Evolutionary conservation across 2,797 vertebrate species (phyloP).

Genomic region (Gallinago stenura): DNA sequence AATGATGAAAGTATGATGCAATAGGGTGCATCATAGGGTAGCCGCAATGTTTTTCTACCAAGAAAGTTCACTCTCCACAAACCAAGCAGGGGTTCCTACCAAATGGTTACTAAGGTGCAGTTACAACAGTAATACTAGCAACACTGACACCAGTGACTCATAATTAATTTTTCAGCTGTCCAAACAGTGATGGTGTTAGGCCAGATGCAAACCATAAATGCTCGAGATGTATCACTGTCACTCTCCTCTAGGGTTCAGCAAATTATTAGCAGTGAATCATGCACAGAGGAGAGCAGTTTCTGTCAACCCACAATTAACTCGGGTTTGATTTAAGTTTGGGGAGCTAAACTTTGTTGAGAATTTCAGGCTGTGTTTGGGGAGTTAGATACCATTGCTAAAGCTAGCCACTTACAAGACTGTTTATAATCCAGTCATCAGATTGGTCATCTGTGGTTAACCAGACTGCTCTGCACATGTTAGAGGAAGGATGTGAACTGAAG

Average conservation of each 20-base stretch:
- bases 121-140: neutral
- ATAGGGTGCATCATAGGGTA: too few relatives aligned
- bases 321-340: neutral
- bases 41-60: neutral
- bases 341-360: neutral
- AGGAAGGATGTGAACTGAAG: neutral
- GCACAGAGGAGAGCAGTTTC: neutral
- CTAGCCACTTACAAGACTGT: neutral
- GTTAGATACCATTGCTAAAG: neutral
- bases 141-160: neutral
- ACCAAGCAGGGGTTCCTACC: neutral
- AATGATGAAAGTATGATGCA: neutral
- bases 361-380: neutral
- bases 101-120: neutral
- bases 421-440: neutral
- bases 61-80: neutral
- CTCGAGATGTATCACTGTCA: neutral
- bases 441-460: neutral
- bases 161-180: neutral
- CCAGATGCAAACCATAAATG: neutral
- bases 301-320: neutral
- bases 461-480: neutral
- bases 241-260: neutral
- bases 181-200: neutral
- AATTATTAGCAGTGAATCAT: neutral